Percentiles rank a stretch among this genome's conserved stretches.
These are phyloP conservation scores for Hiodon tergisus DNA, from an alignment of 2,113 vertebrate genomes.

Conservation along the genomic window DNA sequence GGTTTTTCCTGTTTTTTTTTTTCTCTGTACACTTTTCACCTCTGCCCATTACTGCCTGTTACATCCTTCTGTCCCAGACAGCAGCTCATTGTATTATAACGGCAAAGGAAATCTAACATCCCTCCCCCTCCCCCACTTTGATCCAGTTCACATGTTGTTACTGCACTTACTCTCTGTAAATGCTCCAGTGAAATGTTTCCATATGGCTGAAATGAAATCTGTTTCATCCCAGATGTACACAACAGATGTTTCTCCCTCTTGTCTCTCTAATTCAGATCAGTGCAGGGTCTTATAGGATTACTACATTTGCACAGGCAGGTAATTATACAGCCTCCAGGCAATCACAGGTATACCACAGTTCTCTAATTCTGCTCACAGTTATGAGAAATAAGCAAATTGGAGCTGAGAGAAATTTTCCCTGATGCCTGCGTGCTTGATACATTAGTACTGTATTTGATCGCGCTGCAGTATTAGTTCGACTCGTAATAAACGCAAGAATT, in stretches of 20 bases:
- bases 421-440: neutral
- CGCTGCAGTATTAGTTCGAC: no score
- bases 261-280: constrained; percentile 5
- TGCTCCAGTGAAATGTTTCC: constrained; percentile 52
- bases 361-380: neutral
- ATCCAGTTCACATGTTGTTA: constrained; percentile 58
- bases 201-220: constrained; percentile 37
- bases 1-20: constrained; percentile 49
- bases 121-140: constrained; percentile 60
- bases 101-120: constrained; percentile 60
- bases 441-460: neutral
- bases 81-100: constrained; percentile 57
- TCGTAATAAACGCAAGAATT: neutral
- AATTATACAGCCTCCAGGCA: neutral
- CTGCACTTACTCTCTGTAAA: constrained; percentile 42
- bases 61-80: constrained; percentile 56
- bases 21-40: constrained; percentile 51
- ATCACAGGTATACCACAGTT: neutral
- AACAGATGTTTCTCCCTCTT: constrained; percentile 42
- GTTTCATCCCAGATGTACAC: constrained; percentile 29
- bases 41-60: constrained; percentile 42
- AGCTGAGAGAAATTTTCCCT: neutral
- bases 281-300: neutral
- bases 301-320: neutral
- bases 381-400: neutral